These are phyloP conservation scores for Syndactyla subalaris DNA, from an alignment of 2,797 vertebrate genomes.

Conservation along the genomic window DNA sequence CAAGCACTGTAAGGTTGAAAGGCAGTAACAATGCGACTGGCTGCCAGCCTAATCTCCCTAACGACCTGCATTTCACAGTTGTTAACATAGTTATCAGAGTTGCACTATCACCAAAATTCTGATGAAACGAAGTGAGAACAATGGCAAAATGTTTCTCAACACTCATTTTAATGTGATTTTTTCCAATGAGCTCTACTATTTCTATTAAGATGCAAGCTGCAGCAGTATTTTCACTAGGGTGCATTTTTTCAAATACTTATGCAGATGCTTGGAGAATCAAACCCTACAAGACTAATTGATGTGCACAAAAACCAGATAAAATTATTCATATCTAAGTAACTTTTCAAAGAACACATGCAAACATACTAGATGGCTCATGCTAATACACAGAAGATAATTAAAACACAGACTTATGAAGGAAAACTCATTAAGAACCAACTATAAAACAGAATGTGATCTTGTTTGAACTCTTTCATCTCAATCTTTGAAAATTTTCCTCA, in stretches of 20 bases:
- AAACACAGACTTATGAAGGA: background rate
- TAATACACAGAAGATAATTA: slow-evolving; percentile 13
- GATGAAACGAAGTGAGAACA: background rate
- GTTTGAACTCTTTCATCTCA: slow-evolving; percentile 30
- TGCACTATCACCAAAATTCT: background rate
- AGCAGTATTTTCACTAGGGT: slow-evolving; percentile 30
- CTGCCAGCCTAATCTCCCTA: background rate
- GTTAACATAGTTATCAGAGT: slow-evolving; percentile 25
- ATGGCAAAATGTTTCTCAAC: background rate
- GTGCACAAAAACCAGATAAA: background rate
- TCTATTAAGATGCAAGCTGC: slow-evolving; percentile 16
- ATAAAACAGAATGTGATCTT: background rate
- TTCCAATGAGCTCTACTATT: background rate
- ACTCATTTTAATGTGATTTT: background rate
- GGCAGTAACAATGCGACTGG: background rate
- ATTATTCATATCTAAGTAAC: slow-evolving; percentile 31
- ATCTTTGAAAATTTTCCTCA: background rate
- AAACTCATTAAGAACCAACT: slow-evolving; percentile 43
- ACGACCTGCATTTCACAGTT: slow-evolving; percentile 12
- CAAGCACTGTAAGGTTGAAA: background rate
- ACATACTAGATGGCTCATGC: background rate
- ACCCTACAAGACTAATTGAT: background rate
- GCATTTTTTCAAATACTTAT: background rate
- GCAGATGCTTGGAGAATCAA: background rate
- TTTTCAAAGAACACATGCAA: slow-evolving; percentile 26